phyloP scores from a whole-genome alignment of 1,140 invertebrate species.

The Melitaea cinxia region DNA sequence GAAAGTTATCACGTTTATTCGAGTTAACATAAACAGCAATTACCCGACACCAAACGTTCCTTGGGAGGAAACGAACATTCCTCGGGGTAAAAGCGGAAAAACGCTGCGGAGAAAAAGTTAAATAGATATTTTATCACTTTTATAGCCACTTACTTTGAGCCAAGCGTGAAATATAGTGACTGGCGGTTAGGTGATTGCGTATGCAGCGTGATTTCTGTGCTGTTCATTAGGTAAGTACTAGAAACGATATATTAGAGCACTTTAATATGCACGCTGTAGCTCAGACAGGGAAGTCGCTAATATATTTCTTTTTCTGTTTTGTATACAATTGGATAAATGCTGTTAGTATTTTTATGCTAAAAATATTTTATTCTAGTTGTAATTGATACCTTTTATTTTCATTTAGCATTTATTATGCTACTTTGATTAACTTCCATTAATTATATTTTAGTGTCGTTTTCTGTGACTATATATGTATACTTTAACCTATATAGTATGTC shows the following conservation, averaged over 20 bases:
- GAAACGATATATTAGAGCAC: background rate
- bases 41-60: conserved; percentile 61
- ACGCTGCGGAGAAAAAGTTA: conserved; percentile 62
- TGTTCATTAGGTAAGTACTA: conserved; percentile 35
- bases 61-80: conserved; percentile 62
- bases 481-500: no score
- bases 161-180: conserved; percentile 58
- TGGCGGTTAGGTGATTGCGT: conserved; percentile 39
- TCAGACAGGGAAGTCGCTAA: background rate
- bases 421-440: no score
- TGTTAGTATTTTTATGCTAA: no score
- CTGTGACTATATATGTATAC: no score
- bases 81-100: conserved; percentile 54
- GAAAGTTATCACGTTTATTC: conserved; percentile 53
- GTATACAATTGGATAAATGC: background rate
- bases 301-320: background rate
- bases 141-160: conserved; percentile 71
- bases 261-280: background rate
- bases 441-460: no score
- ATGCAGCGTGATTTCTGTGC: conserved; percentile 43
- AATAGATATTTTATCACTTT: conserved; percentile 80
- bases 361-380: no score
- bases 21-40: conserved; percentile 70
- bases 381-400: no score
- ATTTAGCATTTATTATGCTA: no score